A percentile compares a stretch with the other conserved stretches of the same genome.
These are phyloP conservation scores for Dunckerocampus dactyliophorus DNA, from an alignment of 2,113 vertebrate species.

Conservation along the genomic window DNA sequence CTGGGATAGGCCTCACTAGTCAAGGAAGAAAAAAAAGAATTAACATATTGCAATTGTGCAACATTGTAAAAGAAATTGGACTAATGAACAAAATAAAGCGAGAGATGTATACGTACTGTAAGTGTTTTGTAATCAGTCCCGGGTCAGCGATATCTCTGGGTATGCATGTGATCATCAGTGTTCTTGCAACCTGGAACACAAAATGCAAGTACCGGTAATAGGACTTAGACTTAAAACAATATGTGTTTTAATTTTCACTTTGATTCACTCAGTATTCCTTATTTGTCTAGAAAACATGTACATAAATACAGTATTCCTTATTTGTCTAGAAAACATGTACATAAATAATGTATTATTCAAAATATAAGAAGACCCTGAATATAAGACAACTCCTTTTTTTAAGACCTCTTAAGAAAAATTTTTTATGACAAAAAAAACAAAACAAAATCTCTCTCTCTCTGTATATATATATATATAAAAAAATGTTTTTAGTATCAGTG, in stretches of 20 bases:
- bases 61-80: background rate
- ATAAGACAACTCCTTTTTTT: no score
- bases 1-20: conserved; percentile 92
- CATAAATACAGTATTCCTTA: no score
- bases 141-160: conserved; percentile 89
- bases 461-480: background rate
- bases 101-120: conserved; percentile 80
- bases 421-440: no score
- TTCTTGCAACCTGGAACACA: conserved; percentile 80
- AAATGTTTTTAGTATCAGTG: no score
- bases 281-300: no score
- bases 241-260: background rate
- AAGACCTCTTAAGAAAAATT: background rate
- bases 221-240: background rate
- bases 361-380: no score
- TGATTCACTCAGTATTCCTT: background rate
- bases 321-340: no score
- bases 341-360: no score
- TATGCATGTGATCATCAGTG: conserved; percentile 89
- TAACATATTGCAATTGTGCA: background rate
- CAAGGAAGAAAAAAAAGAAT: conserved; percentile 24
- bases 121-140: conserved; percentile 89
- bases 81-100: conserved; percentile 10
- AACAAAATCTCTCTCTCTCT: background rate
- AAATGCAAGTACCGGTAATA: conserved; percentile 4